Percentiles rank a stretch among this genome's conserved stretches.
phyloP scores from a whole-genome alignment of 2,797 vertebrate species.

The Bovichtus variegatus region DNA sequence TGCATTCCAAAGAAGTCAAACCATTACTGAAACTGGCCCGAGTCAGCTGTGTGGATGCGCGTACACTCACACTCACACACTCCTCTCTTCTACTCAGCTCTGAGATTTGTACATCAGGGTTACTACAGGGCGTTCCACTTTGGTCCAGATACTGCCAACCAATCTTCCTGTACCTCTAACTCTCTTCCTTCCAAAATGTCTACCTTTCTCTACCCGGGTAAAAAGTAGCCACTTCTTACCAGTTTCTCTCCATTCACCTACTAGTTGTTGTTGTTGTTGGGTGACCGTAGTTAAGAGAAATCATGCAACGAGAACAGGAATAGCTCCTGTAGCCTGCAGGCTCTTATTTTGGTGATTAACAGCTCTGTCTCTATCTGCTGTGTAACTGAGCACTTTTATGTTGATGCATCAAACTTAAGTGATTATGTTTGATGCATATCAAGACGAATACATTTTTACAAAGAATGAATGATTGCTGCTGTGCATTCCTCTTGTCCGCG shows the following conservation, averaged over 20 bases:
- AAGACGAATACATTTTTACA: background rate
- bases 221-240: background rate
- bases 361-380: background rate
- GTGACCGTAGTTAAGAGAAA: slow-evolving; percentile 9
- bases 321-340: background rate
- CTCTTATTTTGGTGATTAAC: slow-evolving; percentile 15
- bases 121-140: slow-evolving; percentile 87
- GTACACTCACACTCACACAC: slow-evolving; percentile 6
- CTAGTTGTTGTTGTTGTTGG: background rate
- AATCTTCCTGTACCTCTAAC: background rate
- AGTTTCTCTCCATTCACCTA: background rate
- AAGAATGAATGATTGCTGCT: background rate
- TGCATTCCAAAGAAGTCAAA: slow-evolving; percentile 72
- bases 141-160: slow-evolving; percentile 60
- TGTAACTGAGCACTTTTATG: slow-evolving; percentile 4
- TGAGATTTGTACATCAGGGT: slow-evolving; percentile 65
- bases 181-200: background rate
- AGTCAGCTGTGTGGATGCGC: slow-evolving; percentile 49
- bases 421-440: background rate
- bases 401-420: background rate
- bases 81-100: slow-evolving; percentile 11
- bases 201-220: background rate
- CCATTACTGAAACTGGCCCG: slow-evolving; percentile 63
- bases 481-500: background rate
- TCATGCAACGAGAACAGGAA: slow-evolving; percentile 11